A percentile compares a stretch with the other conserved stretches of the same genome.
These are phyloP conservation scores for Heterocephalus glaber DNA, from an alignment of 2,113 vertebrate species.

Conservation along the genomic window DNA sequence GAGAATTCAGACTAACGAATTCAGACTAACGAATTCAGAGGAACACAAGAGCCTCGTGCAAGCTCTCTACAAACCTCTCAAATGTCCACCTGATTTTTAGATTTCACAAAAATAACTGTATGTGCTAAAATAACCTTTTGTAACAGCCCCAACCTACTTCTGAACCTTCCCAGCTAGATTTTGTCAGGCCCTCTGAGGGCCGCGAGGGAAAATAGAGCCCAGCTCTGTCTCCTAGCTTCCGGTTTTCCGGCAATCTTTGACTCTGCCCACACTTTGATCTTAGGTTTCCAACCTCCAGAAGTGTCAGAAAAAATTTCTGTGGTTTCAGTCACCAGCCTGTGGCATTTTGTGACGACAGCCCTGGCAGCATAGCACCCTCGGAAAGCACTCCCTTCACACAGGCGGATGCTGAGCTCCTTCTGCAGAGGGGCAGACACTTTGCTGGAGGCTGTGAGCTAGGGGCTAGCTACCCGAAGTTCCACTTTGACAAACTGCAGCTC, in stretches of 20 bases:
- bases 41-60: neutral
- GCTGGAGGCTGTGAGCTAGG: neutral
- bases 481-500: neutral
- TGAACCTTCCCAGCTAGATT: neutral
- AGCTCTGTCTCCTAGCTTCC: neutral
- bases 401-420: rapidly evolving
- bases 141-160: neutral
- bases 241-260: neutral
- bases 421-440: rapidly evolving
- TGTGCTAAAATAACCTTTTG: neutral
- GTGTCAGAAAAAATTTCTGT: no score
- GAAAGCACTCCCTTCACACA: rapidly evolving
- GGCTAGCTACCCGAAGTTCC: neutral
- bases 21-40: neutral
- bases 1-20: neutral
- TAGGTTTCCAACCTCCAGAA: neutral
- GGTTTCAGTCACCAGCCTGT: neutral
- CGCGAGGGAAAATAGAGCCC: neutral
- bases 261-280: neutral
- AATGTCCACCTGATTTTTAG: neutral
- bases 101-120: neutral
- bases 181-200: neutral
- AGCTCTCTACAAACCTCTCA: neutral
- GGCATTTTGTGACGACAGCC: rapidly evolving
- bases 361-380: rapidly evolving